These are phyloP conservation scores for Drosophila subobscura DNA, from an alignment of 1,140 invertebrate genomes.

Conservation along the genomic window DNA sequence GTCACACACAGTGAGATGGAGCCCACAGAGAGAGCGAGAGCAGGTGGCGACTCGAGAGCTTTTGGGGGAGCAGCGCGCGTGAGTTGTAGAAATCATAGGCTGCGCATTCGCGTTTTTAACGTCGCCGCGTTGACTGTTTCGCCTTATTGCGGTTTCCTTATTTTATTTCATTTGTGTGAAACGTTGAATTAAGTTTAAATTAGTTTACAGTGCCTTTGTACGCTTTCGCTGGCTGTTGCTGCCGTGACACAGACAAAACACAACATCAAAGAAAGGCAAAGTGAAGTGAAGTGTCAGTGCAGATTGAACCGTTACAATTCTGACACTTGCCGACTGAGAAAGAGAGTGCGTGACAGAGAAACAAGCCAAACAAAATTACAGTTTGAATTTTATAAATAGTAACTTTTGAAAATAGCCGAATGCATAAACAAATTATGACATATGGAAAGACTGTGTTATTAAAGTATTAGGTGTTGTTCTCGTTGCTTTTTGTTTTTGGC, in stretches of 20 bases:
- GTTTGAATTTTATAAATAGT: slow-evolving; percentile 8
- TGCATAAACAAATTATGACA: slow-evolving; percentile 43
- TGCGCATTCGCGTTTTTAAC: slow-evolving; percentile 70
- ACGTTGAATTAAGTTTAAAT: slow-evolving; percentile 68
- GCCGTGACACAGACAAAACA: slow-evolving; percentile 9
- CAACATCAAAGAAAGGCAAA: slow-evolving; percentile 12
- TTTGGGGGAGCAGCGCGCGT: slow-evolving; percentile 18
- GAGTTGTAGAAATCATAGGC: slow-evolving; percentile 64
- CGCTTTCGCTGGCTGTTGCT: slow-evolving; percentile 6
- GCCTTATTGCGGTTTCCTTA: slow-evolving; percentile 63
- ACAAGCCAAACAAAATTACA: slow-evolving; percentile 12
- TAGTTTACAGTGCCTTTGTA: slow-evolving; percentile 71
- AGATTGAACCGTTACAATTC: slow-evolving; percentile 38
- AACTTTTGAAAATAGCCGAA: slow-evolving; percentile 22
- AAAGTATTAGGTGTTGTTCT: slow-evolving; percentile 14
- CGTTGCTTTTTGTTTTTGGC: not conserved
- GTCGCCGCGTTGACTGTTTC: slow-evolving; percentile 73
- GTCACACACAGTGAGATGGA: slow-evolving; percentile 21
- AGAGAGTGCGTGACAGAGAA: slow-evolving; percentile 1
- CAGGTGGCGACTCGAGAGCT: not conserved
- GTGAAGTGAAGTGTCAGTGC: slow-evolving; percentile 39
- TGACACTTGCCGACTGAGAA: no score
- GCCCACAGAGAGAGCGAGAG: slow-evolving; percentile 1
- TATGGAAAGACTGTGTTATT: slow-evolving; percentile 33
- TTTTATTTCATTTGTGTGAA: slow-evolving; percentile 50